Percentiles rank a stretch among this genome's conserved stretches.
phyloP scores from a whole-genome alignment of 2,888 invertebrate genomes.

The Ormyrus rosae region DNA sequence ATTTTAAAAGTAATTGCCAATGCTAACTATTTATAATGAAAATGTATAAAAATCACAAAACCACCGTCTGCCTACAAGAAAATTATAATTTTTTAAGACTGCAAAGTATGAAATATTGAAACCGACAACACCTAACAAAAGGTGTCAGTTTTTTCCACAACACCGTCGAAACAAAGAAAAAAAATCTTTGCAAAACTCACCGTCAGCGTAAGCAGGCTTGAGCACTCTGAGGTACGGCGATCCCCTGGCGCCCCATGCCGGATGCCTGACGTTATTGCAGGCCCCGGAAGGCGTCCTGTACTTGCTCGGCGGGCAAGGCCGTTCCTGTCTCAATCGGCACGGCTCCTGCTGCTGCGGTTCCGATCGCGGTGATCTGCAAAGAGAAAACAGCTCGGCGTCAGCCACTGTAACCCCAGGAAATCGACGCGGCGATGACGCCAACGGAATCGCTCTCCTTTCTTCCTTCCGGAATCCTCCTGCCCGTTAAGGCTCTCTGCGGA shows the following conservation, averaged over 20 bases:
- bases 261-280: conserved; percentile 92
- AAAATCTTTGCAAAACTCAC: conserved; percentile 76
- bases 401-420: neutral
- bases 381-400: conserved; percentile 9
- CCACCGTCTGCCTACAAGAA: too few relatives aligned
- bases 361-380: conserved; percentile 30
- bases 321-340: conserved; percentile 74
- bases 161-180: neutral
- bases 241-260: conserved; percentile 89
- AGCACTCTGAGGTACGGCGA: conserved; percentile 86
- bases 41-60: too few relatives aligned
- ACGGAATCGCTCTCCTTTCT: conserved; percentile 10
- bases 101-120: neutral
- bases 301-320: conserved; percentile 88
- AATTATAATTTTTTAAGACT: neutral
- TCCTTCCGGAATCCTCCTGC: conserved; percentile 32
- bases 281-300: conserved; percentile 88
- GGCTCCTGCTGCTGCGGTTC: conserved; percentile 57
- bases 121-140: neutral
- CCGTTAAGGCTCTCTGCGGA: neutral
- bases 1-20: too few relatives aligned
- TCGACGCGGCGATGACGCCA: neutral
- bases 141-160: neutral
- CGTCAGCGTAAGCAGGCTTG: conserved; percentile 85
- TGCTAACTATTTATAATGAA: too few relatives aligned